Conservation (phyloP, 2,113 vertebrate genomes). For the Cacatua alba region DNA sequence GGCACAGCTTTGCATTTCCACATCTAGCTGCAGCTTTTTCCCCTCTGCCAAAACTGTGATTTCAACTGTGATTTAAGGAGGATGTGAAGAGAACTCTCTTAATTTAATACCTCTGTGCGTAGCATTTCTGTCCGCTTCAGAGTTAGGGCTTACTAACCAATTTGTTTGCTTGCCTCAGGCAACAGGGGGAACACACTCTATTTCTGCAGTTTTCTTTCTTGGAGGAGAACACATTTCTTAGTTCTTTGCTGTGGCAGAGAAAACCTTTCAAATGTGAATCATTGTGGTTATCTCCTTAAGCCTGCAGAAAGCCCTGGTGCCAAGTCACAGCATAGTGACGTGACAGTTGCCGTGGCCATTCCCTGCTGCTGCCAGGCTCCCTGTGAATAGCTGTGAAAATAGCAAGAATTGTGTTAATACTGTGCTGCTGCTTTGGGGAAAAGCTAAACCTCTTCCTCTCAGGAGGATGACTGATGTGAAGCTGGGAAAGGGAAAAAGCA, state of each 20-base stretch:
- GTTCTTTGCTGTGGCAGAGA: neutral
- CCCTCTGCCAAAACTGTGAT: slow-evolving; percentile 61
- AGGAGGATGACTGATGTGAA: neutral
- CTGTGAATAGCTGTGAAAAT: slow-evolving; percentile 56
- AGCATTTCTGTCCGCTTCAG: slow-evolving; percentile 24
- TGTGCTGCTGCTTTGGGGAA: slow-evolving; percentile 42
- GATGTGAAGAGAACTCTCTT: slow-evolving; percentile 36
- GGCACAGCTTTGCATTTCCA: slow-evolving; percentile 13
- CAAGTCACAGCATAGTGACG: neutral
- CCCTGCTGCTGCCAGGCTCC: slow-evolving; percentile 1
- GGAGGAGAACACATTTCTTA: neutral
- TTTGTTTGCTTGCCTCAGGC: slow-evolving; percentile 26
- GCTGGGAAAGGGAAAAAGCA: neutral
- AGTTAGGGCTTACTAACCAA: neutral
- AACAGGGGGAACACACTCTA: neutral
- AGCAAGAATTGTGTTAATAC: neutral
- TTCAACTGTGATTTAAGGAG: slow-evolving; percentile 70
- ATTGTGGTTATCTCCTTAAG: neutral
- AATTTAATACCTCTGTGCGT: slow-evolving; percentile 62
- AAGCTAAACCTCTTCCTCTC: neutral
- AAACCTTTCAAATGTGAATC: slow-evolving; percentile 46
- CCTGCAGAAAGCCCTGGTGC: slow-evolving; percentile 31
- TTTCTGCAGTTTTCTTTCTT: slow-evolving; percentile 1
- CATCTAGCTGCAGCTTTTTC: slow-evolving; percentile 14
- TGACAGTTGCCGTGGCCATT: neutral